Evolutionary conservation across 2,113 vertebrate species (phyloP), one percentile per base, ranked within the genome.

Genomic region (Sturnira hondurensis): DNA sequence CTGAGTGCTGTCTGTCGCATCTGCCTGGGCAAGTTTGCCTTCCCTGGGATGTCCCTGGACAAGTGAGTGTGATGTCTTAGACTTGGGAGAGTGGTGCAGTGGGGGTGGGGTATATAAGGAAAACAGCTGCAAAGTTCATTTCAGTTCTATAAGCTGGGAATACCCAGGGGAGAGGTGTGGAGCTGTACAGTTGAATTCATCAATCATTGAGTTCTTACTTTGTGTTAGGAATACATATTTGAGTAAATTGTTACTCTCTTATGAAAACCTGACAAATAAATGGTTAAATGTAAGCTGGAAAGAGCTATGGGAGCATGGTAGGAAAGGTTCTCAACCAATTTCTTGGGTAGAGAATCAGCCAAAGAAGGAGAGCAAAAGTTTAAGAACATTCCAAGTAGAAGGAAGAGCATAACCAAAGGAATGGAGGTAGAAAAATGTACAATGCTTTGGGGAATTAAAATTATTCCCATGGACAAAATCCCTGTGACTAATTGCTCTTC

Each of bases 1-100:
- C 98, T 99, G 70, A 98, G 97, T 81, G 92, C 91, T 43, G 61
- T 98, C 26, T 98, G 98, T 93, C 98, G 98, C 36, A 97, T 99
- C 96, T 97, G 95, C 33, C 20, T 97, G 22, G 99, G 99, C 16
- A 50, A 78, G 67, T 99, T 99, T 97, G 95, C 50, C 87, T 98
- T 99, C 94, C 99, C 99, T 0, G 97, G 97, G 78, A 96, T 47
- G 52, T 99, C 99, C 8, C 93, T 99, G 56, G 98, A 99, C 87
- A 98, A 97, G 99, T 99, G 97, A 99, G 99, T 98, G 36, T 41
- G 7, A 36, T 15, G 50, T 61, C 16, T 94, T 38, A 15, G 43
- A 63, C 20, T 19, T 82, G 38, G 38, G 38, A 8, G 52, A 41
- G 19, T 22, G 24, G 41, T 50, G 9, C 11, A 52, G n/a, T 45